These are phyloP conservation scores for Grammomys dolichurus DNA, from an alignment of 2,113 vertebrate genomes.

Conservation along the genomic window DNA sequence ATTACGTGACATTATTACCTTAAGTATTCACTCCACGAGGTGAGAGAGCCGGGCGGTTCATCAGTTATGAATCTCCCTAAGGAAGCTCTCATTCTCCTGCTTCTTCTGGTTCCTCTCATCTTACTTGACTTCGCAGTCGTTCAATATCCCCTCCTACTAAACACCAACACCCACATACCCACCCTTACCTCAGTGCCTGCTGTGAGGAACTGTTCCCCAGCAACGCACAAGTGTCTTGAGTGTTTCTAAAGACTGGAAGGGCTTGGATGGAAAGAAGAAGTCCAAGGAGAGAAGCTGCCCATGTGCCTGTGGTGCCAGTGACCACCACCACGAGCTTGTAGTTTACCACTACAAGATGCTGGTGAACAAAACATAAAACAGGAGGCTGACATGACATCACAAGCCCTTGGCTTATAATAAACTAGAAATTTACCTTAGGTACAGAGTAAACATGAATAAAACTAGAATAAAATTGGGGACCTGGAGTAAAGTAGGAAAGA, in stretches of 20 bases:
- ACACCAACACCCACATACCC: not conserved
- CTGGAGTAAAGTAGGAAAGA: not conserved
- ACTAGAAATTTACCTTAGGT: no score
- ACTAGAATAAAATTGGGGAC: not conserved
- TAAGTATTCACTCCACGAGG: not conserved
- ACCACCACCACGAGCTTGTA: no score
- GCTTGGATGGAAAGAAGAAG: no score
- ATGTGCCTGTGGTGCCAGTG: no score
- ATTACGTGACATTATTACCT: not conserved
- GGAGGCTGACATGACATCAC: not conserved
- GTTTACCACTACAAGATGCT: not conserved
- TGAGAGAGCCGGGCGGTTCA: not conserved
- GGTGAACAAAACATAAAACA: not conserved
- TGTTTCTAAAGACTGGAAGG: not conserved
- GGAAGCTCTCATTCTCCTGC: not conserved
- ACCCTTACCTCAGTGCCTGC: not conserved
- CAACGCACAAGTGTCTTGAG: constrained; percentile 14
- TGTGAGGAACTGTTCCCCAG: not conserved
- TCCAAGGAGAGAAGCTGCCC: no score
- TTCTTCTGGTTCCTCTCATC: not conserved
- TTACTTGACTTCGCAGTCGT: not conserved
- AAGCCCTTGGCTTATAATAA: not conserved
- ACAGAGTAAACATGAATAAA: no score
- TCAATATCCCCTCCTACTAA: not conserved
- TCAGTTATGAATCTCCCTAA: not conserved